phyloP scores from a whole-genome alignment of 2,797 vertebrate genomes.

The Artibeus lituratus region DNA sequence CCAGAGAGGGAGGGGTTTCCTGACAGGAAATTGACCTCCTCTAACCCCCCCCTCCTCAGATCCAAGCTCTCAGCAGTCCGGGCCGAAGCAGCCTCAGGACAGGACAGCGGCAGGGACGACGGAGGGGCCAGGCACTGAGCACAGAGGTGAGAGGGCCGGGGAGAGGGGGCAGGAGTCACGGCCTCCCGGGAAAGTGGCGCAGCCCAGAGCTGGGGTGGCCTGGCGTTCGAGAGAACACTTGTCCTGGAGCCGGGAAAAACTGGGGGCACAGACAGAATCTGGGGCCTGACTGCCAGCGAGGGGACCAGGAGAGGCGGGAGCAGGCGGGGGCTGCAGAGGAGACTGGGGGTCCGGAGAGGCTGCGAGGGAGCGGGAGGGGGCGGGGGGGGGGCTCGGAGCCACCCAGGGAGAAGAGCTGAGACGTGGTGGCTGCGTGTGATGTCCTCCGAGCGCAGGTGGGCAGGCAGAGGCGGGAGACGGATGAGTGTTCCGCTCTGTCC shows the following conservation, averaged over 20 bases:
- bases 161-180: neutral
- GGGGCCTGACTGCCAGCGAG: neutral
- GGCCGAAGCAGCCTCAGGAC: conserved; percentile 44
- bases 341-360: neutral
- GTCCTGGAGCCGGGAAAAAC: neutral
- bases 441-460: neutral
- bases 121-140: neutral
- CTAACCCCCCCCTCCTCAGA: conserved; percentile 42
- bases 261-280: too few relatives aligned
- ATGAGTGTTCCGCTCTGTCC: accelerated
- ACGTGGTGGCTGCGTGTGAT: accelerated
- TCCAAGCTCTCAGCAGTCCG: conserved; percentile 51
- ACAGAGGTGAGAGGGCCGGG: conserved; percentile 44
- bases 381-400: neutral
- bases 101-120: neutral
- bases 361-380: neutral
- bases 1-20: conserved; percentile 75
- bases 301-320: neutral
- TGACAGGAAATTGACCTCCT: conserved; percentile 67
- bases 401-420: neutral
- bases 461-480: neutral
- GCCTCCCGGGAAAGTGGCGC: neutral
- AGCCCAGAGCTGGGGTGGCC: neutral
- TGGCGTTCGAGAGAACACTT: neutral
- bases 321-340: neutral